Evolutionary conservation across 2,888 invertebrate species (phyloP), one percentile per base, ranked within the genome.

Genomic region (Rhagonycha lutea): DNA sequence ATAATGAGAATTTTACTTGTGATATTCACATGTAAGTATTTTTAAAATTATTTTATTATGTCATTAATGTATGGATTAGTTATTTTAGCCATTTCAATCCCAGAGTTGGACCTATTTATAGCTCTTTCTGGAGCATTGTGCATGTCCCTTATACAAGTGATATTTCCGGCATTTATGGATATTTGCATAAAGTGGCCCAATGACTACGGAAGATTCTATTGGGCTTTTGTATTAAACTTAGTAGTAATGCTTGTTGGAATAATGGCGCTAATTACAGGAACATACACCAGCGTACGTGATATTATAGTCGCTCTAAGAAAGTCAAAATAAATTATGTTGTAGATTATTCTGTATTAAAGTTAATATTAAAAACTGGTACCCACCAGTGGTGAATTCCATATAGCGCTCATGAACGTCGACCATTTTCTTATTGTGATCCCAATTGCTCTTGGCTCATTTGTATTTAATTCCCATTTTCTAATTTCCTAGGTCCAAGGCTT

Each of bases 111-210:
- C 47, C 88, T 94, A 3, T 93, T 94, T 88, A 95, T 95, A 81
- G 94, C 94, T 0, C 87, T 95, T 68, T 93, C 95, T 77, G 95
- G 95, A 32, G 93, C 94, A 1, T 89, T 94, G 68, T 93, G 94
- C 79, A 89, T 94, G 76, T 93, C 94, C 4, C 92, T 92, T 2
- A 87, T 95, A 68, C 94, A 94, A 9, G 90, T 95, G 61, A 92
- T 93, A 3, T 94, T 94, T 84, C 94, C 95, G 23, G 94, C 94
- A 1, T 89, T 94, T 29, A 92, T 95, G 81, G 93, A 94, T 83
- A 89, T 94, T 62, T 93, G 95, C 83, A 93, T 94, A 0, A 89
- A 91, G 76, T 95, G 92, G 91, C 91, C 92, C 0, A 88, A 91
- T 80, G 88, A 89, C 23, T 86, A 90, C n/a, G 91, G 92, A 0